Evolutionary conservation across 2,113 vertebrate species (phyloP).

Genomic region (Scophthalmus maximus): DNA sequence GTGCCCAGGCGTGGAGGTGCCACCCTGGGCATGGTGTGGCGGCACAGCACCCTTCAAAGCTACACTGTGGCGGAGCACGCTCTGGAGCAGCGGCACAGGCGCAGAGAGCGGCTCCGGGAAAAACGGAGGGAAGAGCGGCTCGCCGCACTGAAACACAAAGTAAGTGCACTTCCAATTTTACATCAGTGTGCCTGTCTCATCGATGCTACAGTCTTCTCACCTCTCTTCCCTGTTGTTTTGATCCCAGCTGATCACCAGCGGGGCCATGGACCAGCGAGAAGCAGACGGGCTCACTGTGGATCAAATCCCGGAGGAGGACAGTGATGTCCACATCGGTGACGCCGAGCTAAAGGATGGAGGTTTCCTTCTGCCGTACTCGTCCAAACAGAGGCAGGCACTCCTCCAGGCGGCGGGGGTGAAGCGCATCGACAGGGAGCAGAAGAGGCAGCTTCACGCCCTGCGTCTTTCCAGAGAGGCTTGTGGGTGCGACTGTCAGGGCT

Average conservation of each 20-base stretch:
- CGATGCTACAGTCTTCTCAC: neutral
- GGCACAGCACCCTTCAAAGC: constrained; percentile 82
- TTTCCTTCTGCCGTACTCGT: constrained; percentile 87
- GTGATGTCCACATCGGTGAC: constrained; percentile 66
- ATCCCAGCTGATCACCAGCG: constrained; percentile 83
- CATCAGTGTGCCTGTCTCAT: rapidly evolving
- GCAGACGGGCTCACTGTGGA: constrained; percentile 84
- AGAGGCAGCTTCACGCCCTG: constrained; percentile 88
- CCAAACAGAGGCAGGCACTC: constrained; percentile 87
- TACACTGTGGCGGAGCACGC: constrained; percentile 89
- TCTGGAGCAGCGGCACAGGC: constrained; percentile 80
- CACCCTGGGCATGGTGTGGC: constrained; percentile 90
- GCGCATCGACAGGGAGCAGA: constrained; percentile 91
- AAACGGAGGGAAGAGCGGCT: constrained; percentile 86
- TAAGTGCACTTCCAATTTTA: constrained; percentile 58
- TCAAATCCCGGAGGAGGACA: constrained; percentile 80
- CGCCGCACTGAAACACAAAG: constrained; percentile 82
- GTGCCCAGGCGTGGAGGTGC: constrained; percentile 92
- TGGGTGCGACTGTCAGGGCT: constrained; percentile 88
- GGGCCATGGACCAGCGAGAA: constrained; percentile 79
- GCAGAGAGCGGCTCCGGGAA: constrained; percentile 82
- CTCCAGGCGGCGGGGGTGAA: constrained; percentile 88
- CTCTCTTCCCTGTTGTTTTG: neutral
- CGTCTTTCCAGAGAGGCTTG: constrained; percentile 91
- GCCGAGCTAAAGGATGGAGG: constrained; percentile 82